phyloP scores from a whole-genome alignment of 1,140 invertebrate genomes.

The Drosophila ironensis region DNA sequence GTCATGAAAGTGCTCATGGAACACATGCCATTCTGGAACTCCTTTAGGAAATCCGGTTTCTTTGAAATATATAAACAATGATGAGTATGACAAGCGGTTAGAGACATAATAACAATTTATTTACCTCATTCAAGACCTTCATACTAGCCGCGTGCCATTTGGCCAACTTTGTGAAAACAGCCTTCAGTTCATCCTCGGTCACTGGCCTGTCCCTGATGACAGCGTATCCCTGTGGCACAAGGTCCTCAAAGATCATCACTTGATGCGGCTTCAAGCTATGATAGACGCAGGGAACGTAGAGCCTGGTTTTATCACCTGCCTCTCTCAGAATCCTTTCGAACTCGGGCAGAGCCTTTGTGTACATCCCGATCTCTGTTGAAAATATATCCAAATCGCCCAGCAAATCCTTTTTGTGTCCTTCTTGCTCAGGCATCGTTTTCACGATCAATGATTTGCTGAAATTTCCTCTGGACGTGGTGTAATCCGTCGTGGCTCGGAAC shows the following conservation, averaged over 20 bases:
- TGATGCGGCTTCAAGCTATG: constrained; percentile 46
- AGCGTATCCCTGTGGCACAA: constrained; percentile 43
- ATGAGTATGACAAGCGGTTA: background rate
- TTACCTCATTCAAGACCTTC: constrained; percentile 43
- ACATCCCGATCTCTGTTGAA: constrained; percentile 65
- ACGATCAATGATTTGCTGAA: constrained; percentile 48
- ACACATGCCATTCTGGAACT: constrained; percentile 32
- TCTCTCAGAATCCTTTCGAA: constrained; percentile 50
- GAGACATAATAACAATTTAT: background rate
- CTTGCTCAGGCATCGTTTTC: constrained; percentile 64
- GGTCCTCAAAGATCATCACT: constrained; percentile 67
- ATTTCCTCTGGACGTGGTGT: background rate
- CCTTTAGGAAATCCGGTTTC: constrained; percentile 30
- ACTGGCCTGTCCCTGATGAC: constrained; percentile 27
- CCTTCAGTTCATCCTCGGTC: constrained; percentile 30
- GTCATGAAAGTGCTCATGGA: constrained; percentile 5
- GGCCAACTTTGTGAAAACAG: constrained; percentile 41
- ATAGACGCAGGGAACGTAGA: constrained; percentile 43
- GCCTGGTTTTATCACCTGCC: constrained; percentile 44
- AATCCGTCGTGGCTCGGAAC: constrained; percentile 48
- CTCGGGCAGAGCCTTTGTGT: constrained; percentile 46
- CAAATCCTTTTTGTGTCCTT: constrained; percentile 62
- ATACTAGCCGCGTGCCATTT: constrained; percentile 64
- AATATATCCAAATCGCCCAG: constrained; percentile 46
- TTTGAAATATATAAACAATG: background rate